Base-by-base conservation (phyloP, 2,113 vertebrate species). In the Garra rufa region DNA sequence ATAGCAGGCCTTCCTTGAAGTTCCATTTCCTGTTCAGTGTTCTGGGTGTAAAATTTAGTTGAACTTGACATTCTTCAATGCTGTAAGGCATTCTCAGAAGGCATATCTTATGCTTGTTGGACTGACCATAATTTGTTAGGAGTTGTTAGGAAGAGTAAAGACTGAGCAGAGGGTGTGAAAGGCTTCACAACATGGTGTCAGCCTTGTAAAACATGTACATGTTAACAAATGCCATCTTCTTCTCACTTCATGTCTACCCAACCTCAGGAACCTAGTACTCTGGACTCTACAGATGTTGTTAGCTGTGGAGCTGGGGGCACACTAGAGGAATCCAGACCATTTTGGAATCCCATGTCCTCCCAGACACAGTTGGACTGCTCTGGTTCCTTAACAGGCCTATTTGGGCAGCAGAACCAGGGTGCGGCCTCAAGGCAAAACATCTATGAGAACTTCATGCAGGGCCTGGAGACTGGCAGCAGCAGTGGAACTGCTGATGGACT, bases 371-470 rank as follows among this genome's bases (percentile, higher is more conserved):
- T 95, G 90, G 93, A 95, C 57, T 94, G 94, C 0, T 88, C 93
- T 1, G 92, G 90, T 0, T 93, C 88, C 59, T 0, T 82, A 94
- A 15, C 92, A 90, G 38, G 69, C 24, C 69, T 44, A 26, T 59
- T 76, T 57, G 52, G 61, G 87, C 94, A 0, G 93, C 86, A 94
- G 41, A 94, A 91, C 0, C 94, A 94, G 88, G 92, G 91, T 0
- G 94, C 95, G 52, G 85, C 88, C 14, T 89, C 96, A 48, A 94
- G 92, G 6, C 96, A 96, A 91, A 96, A 96, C 88, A 94, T 99
- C 83, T 98, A 98, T 0, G 93, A 97, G 67, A 98, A 95, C 81
- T 99, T 99, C 92, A 98, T 97, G 97, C 92, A 96, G 5, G 97
- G 98, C 91, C 87, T 98, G 90, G 96, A 97, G 84, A 93, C 94